phyloP scores from a whole-genome alignment of 2,797 vertebrate genomes.

The Nyctalus aviator region DNA sequence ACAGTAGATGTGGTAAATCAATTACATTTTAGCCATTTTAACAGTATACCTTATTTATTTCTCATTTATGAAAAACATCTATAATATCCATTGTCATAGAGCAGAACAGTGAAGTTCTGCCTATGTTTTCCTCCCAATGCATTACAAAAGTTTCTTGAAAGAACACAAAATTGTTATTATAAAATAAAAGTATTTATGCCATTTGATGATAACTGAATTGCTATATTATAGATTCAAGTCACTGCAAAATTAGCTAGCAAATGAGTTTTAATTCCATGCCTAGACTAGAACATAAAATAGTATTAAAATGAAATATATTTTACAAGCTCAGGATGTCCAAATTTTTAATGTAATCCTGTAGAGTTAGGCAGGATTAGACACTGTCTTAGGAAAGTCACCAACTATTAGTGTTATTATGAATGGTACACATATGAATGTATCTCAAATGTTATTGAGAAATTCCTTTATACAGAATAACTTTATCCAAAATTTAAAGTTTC shows the following conservation, averaged over 20 bases:
- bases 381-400: not conserved
- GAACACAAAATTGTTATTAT: not conserved
- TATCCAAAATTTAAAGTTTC: slow-evolving; percentile 48
- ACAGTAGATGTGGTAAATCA: not conserved
- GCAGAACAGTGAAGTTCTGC: not conserved
- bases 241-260: slow-evolving; percentile 14
- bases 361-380: not conserved
- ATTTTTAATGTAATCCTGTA: not conserved
- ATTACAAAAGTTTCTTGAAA: not conserved
- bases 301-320: not conserved
- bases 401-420: slow-evolving; percentile 24
- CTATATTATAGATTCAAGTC: not conserved
- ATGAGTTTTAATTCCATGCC: not conserved
- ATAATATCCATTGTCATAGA: not conserved
- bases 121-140: not conserved
- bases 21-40: not conserved
- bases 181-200: slow-evolving; percentile 28
- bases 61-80: not conserved
- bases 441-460: slow-evolving; percentile 22
- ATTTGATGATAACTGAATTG: not conserved
- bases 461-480: not conserved
- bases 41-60: not conserved
- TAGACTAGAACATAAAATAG: not conserved
- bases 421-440: not conserved
- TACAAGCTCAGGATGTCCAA: not conserved